These are phyloP conservation scores for Orius laevigatus DNA, from an alignment of 1,140 invertebrate species.

Conservation along the genomic window DNA sequence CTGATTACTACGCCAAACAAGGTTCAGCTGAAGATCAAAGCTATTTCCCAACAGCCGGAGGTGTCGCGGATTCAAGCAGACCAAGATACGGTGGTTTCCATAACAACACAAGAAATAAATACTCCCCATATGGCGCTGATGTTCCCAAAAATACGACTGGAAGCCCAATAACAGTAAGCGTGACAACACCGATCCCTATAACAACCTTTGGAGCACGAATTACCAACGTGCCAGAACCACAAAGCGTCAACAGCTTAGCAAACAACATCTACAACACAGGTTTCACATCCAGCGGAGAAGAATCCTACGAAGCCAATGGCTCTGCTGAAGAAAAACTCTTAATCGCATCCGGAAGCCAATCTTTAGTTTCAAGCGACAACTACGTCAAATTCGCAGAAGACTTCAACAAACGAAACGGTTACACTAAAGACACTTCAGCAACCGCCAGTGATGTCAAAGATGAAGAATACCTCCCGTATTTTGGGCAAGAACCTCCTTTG, in stretches of 20 bases:
- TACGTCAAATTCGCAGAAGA: constrained; percentile 21
- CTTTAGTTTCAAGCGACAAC: constrained; percentile 27
- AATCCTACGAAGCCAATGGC: background rate
- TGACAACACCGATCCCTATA: background rate
- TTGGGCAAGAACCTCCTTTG: constrained; percentile 13
- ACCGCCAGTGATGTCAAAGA: no score
- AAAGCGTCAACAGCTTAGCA: constrained; percentile 18
- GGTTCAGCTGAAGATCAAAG: constrained; percentile 23
- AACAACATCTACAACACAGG: constrained; percentile 1
- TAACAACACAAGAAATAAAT: constrained; percentile 29
- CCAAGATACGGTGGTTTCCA: constrained; percentile 33
- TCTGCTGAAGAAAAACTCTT: constrained; percentile 20
- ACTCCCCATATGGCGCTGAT: constrained; percentile 28
- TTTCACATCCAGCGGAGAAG: constrained; percentile 10
- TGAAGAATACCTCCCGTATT: constrained; percentile 10
- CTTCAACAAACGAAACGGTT: constrained; percentile 1
- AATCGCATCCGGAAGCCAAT: constrained; percentile 21
- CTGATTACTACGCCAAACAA: constrained; percentile 5
- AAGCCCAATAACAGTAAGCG: constrained; percentile 5
- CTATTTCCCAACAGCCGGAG: constrained; percentile 28
- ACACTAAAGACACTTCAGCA: no score
- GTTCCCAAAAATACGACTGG: constrained; percentile 21
- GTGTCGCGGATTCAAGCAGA: constrained; percentile 24
- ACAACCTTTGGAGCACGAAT: background rate
- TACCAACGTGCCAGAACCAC: constrained; percentile 9